Conservation (phyloP, 1,140 invertebrate genomes). For the Halesus radiatus region DNA sequence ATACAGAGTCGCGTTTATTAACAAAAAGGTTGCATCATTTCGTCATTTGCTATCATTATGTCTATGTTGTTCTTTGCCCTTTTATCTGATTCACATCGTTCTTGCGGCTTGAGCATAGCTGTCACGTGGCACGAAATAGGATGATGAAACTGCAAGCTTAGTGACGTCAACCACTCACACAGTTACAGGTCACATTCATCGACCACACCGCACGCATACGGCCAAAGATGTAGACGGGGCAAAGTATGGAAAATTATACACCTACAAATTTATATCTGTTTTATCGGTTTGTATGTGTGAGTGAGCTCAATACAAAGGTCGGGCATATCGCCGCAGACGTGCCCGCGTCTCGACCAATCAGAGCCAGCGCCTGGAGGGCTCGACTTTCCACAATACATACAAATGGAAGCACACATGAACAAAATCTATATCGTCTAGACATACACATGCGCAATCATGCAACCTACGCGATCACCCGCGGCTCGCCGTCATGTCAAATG, state of each 20-base stretch:
- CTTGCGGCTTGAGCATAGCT: neutral
- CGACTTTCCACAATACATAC: constrained; percentile 39
- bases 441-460: neutral
- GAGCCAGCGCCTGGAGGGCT: constrained; percentile 32
- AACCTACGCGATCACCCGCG: neutral
- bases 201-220: neutral
- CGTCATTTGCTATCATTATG: neutral
- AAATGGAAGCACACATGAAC: constrained; percentile 6
- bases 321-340: constrained; percentile 36
- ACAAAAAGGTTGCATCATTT: neutral
- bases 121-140: constrained; percentile 21
- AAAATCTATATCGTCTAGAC: neutral
- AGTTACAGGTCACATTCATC: neutral
- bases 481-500: constrained; percentile 12
- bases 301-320: constrained; percentile 26
- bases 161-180: constrained; percentile 25
- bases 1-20: neutral
- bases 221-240: neutral
- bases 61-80: neutral
- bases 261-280: too few relatives aligned
- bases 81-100: neutral
- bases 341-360: constrained; percentile 46
- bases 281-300: neutral
- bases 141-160: constrained; percentile 29
- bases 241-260: constrained; percentile 25